Evolutionary conservation across 2,888 invertebrate species (phyloP), one percentile per base, ranked within the genome.

Genomic region (Polydrusus pterygomalis): DNA sequence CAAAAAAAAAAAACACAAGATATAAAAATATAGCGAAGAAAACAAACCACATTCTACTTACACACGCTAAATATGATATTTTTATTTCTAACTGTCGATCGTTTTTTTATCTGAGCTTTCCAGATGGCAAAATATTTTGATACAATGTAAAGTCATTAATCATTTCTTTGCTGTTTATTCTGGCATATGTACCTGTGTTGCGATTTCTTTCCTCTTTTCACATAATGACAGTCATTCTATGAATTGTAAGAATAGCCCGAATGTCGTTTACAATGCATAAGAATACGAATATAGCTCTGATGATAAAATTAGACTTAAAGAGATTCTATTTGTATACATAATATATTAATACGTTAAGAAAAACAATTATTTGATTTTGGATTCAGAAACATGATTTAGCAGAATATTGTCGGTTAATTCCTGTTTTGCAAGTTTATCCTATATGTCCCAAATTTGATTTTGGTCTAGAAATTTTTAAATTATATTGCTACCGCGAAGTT

Each of bases 41-140:
- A 49, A 49, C 15, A 49, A 9, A 49, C n/a, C 51, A 51, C 25
- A 30, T 51, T 18, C 51, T 20, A 54, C 20, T 25, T 25, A 54
- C 20, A 25, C 54, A 54, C 54, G 54, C 54, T 54, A 25, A 54
- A 54, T 54, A 54, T 11, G 30, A 54, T 11, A n/a, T 54, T 60
- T 60, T 60, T 60, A 60, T 38, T 60, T 70, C 62, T 70, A 56
- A 64, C 71, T 72, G 71, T 72, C 71, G 64, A 67, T 67, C 58
- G 63, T 38, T 68, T 81, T 81, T 83, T 83, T 84, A 84, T 84
- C 84, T 80, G 78, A 81, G 80, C 81, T 84, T 85, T 84, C 85
- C 84, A 84, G 84, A 83, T 84, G 84, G 83, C 82, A 82, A 85
- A 85, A 84, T 84, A 84, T 83, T 84, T 82, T 82, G 82, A 84